These are phyloP conservation scores for Tragulus kanchil DNA, from an alignment of 2,113 vertebrate genomes.

Conservation along the genomic window DNA sequence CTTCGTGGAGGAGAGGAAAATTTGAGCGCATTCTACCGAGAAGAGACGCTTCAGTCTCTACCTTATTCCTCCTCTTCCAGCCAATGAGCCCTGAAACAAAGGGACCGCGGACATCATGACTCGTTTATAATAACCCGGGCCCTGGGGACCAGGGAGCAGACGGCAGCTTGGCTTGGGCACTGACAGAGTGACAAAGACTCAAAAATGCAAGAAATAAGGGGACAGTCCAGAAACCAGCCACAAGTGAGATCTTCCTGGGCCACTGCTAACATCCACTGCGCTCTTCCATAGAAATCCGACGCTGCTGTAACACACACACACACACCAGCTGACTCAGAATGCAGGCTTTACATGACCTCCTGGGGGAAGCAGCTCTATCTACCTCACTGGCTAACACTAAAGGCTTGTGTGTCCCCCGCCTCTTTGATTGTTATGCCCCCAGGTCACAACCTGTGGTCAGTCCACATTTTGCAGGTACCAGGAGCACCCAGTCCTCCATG, in stretches of 20 bases:
- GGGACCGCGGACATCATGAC: neutral
- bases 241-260: neutral
- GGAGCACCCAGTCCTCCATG: neutral
- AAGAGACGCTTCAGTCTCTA: neutral
- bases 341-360: neutral
- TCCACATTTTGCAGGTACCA: neutral
- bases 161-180: neutral
- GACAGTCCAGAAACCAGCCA: neutral
- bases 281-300: conserved; percentile 4
- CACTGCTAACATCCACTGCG: neutral
- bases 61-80: conserved; percentile 16
- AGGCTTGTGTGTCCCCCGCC: fast-evolving
- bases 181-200: neutral
- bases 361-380: neutral
- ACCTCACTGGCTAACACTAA: neutral
- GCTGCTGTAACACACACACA: neutral
- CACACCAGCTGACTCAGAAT: neutral
- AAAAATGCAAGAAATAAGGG: neutral
- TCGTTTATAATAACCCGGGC: neutral
- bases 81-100: conserved; percentile 51
- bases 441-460: neutral
- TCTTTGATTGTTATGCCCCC: neutral
- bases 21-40: neutral
- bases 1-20: neutral
- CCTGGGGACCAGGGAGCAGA: neutral